Conservation (phyloP, 2,888 invertebrate genomes). For the Rotaria sp. region DNA sequence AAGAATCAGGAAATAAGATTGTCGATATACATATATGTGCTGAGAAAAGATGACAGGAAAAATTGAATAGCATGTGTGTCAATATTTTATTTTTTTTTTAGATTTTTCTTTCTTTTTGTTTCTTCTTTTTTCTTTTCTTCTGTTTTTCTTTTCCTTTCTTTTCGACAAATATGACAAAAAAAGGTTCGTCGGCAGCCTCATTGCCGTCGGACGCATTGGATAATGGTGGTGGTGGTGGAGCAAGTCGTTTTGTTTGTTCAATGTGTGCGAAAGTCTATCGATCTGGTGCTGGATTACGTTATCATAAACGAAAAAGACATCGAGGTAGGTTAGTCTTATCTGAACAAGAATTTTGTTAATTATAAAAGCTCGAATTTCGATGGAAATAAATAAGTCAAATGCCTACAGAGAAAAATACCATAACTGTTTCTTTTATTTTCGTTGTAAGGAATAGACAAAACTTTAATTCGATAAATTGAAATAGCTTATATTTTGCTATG, state of each 20-base stretch:
- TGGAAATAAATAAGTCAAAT: too few relatives aligned
- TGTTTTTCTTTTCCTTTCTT: neutral
- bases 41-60: neutral
- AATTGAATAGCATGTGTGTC: neutral
- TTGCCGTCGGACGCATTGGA: neutral
- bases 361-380: too few relatives aligned
- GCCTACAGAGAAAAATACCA: too few relatives aligned
- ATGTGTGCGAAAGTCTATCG: conserved; percentile 27
- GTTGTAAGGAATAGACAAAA: too few relatives aligned
- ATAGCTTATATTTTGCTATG: too few relatives aligned
- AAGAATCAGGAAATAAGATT: neutral
- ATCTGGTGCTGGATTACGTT: conserved; percentile 15
- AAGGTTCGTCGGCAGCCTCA: neutral
- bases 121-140: neutral
- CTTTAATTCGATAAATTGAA: too few relatives aligned
- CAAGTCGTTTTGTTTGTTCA: neutral
- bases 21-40: neutral
- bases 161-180: neutral
- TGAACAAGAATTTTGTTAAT: neutral
- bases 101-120: conserved; percentile 2
- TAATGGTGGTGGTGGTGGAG: neutral
- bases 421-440: too few relatives aligned
- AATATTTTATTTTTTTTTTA: neutral
- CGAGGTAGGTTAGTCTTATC: conserved; percentile 20
- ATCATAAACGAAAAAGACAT: conserved; percentile 23